Base-by-base conservation (phyloP, 2,888 invertebrate genomes). In the Pachymerium ferrugineum region DNA sequence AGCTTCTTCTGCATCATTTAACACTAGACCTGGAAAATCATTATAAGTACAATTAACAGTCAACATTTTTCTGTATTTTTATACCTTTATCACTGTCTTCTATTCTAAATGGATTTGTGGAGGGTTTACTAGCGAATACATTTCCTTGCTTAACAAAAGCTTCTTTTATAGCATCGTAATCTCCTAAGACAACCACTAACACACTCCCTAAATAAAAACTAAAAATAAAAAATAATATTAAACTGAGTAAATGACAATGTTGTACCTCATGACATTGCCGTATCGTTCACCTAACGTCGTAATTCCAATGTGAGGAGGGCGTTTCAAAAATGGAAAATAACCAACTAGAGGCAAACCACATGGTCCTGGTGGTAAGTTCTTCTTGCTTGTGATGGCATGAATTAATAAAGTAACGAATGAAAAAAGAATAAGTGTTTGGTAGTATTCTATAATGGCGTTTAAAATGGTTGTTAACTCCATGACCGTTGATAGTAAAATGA, bases 311-410 rank as follows among this genome's bases (percentile, higher is more conserved):
- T 67, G 14, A 2, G 22, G 16, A 3, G 25, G 25, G 14, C 19
- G 1, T 67, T 28, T 28, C 19, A 67, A 67, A 19, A 67, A 67
- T 3, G 67, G 67, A 12, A 67, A 6, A 67, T 67, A 67, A 16
- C 67, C 67, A 16, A 67, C 22, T 28, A 67, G n/a, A 19, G 67
- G 67, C 29, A 67, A 67, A 16, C 67, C 67, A n/a, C 67, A 67
- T 19, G 67, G 67, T 67, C 67, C 67, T n/a, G 67, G 67, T 28
- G 67, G 67, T 10, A 67, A 22, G 16, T 47, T 19, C 22, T 47
- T 47, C 19, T 5, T 22, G 10, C 22, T n/a, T 47, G 8, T 47
- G 1, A 19, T 19, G 19, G 19, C 16, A 19, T 47, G 6, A n/a
- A 19, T 47, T 10, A 47, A 22, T 4, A 47, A 47, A 47, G 6